phyloP scores from a whole-genome alignment of 2,888 invertebrate genomes.

The Mythimna pallens region DNA sequence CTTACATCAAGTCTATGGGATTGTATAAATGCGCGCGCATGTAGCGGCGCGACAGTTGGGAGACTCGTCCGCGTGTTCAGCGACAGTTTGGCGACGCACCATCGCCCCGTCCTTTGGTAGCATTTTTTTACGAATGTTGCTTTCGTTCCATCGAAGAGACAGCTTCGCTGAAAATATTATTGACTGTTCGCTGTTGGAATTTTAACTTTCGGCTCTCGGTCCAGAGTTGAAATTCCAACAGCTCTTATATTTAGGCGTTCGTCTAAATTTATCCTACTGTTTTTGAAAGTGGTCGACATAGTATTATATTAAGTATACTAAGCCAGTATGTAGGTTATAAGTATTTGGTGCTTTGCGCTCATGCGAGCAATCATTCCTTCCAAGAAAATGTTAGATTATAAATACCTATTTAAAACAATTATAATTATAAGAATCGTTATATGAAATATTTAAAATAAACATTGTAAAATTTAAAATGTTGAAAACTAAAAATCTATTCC shows the following conservation, averaged over 20 bases:
- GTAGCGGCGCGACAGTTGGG: too few species aligned
- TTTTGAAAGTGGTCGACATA: not conserved
- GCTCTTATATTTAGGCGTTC: not conserved
- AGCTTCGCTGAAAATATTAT: not conserved
- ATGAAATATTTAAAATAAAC: not conserved
- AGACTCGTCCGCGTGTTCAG: too few species aligned
- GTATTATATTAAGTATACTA: constrained; percentile 38
- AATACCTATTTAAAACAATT: constrained; percentile 9
- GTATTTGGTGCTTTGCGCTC: constrained; percentile 41
- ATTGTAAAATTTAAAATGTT: constrained; percentile 11
- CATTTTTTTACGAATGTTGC: too few species aligned
- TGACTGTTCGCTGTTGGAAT: not conserved
- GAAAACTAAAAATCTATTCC: constrained; percentile 6
- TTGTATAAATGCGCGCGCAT: too few species aligned
- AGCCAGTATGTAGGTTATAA: constrained; percentile 55
- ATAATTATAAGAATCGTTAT: constrained; percentile 7
- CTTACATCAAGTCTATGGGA: too few species aligned
- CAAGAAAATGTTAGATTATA: constrained; percentile 25
- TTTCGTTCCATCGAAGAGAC: too few species aligned
- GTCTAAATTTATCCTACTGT: not conserved
- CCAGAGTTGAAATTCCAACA: not conserved
- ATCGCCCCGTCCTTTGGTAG: too few species aligned
- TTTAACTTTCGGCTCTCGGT: not conserved
- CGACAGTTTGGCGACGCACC: too few species aligned
- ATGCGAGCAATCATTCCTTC: constrained; percentile 53